Conservation (phyloP, 92 coral and sea anemone species). For the Pocillopora meandrina region DNA sequence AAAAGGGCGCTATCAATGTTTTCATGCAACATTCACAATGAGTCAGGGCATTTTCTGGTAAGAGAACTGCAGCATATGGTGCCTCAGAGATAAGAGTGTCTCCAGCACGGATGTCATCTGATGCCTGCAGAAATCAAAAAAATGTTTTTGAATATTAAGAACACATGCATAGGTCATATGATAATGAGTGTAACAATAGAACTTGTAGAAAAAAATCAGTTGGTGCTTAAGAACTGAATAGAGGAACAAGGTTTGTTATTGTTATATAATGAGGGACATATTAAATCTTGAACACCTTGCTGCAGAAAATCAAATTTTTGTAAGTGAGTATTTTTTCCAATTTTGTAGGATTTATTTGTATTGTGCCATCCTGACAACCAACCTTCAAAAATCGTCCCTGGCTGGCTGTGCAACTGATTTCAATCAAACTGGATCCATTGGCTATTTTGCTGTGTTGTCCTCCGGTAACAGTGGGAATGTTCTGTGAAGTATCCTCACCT, state of each 20-base stretch:
- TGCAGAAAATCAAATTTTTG: too few relatives aligned
- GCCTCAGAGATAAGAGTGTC: constrained; percentile 91
- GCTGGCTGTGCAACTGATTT: constrained; percentile 70
- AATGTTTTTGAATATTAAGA: not conserved
- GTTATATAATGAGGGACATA: too few relatives aligned
- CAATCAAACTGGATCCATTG: constrained; percentile 87
- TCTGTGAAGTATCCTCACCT: constrained; percentile 29
- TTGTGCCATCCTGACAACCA: not conserved
- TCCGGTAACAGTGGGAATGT: constrained; percentile 75
- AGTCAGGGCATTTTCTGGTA: constrained; percentile 73
- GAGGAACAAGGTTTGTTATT: too few relatives aligned
- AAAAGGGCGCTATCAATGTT: constrained; percentile 70
- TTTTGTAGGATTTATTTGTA: too few relatives aligned
- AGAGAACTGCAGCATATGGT: constrained; percentile 90
- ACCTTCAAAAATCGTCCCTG: constrained; percentile 96
- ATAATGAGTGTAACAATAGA: not conserved
- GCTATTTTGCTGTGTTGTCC: constrained; percentile 84
- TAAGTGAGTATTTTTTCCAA: too few relatives aligned
- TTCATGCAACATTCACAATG: constrained; percentile 90
- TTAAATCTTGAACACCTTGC: too few relatives aligned
- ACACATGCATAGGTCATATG: too few relatives aligned
- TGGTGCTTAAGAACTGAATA: too few relatives aligned
- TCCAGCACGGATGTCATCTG: constrained; percentile 90
- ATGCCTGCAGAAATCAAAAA: constrained; percentile 61
- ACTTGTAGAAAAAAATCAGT: not conserved